Evolutionary conservation across 2,888 invertebrate genomes (phyloP), one percentile per base, ranked within the genome.

Genomic region (Acrocera orbiculus): DNA sequence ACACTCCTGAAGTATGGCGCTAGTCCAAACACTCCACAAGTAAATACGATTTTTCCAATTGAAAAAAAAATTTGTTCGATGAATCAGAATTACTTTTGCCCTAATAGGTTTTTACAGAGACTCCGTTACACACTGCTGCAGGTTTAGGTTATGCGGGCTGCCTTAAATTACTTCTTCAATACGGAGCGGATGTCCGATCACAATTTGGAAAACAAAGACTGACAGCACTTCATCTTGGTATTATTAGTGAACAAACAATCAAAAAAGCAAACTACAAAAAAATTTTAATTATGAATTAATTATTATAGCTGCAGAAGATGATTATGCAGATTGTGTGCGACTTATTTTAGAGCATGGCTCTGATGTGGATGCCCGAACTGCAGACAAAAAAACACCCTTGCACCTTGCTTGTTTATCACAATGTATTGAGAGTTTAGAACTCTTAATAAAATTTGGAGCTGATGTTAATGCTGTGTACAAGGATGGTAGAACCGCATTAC

Each of bases 371-470:
- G 73, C 76, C 32, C 66, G 68, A 11, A 83, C 83, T 56, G 67
- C 70, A 32, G 72, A 77, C 49, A 71, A 73, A 36, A 83, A 86
- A 60, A 83, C 85, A 1, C 76, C 89, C 0, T 62, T 90, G 36
- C 90, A 92, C 55, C 60, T 87, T 39, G 87, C 89, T 4, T 75
- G 81, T 6, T 57, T 82, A 36, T 74, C 81, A 1, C 85, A 85
- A 56, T 78, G 81, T 16, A 63, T 74, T 1, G 82, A 83, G 58
- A 78, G 77, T 0, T 65, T 82, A 4, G 77, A 82, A 41, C 47
- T 76, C 4, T 61, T 86, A 5, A 67, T 86, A 13, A 65, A 64
- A 17, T 65, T 67, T 40, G 70, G 69, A 2, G 78, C 74, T 1
- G 65, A 69, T 46, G 73, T 72, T 1, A 70, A 74, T 46, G 70